phyloP scores from a whole-genome alignment of 2,113 vertebrate genomes.

The Mastomys natalensis region DNA sequence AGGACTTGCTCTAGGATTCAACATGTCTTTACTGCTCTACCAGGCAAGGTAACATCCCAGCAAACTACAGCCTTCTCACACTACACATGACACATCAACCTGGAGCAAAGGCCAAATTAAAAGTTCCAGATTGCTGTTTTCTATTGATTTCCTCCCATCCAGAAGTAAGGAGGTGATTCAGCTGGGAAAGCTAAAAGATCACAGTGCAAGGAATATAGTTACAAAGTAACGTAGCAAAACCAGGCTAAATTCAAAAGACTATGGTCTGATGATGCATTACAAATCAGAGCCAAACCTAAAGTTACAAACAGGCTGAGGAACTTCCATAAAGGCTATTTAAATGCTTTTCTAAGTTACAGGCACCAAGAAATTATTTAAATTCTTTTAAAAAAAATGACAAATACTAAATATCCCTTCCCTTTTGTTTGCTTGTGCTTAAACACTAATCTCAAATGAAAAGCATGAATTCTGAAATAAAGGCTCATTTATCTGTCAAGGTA shows the following conservation, averaged over 20 bases:
- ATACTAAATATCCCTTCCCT: background rate
- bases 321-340: background rate
- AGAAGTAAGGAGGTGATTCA: background rate
- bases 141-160: conserved; percentile 16
- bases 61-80: background rate
- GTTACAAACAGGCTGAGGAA: conserved; percentile 25
- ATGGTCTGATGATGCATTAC: background rate
- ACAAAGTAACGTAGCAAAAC: conserved; percentile 12
- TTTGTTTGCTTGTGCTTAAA: conserved; percentile 6
- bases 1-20: background rate
- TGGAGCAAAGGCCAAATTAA: background rate
- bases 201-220: background rate
- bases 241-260: conserved; percentile 38
- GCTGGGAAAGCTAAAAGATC: background rate
- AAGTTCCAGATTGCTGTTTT: conserved; percentile 2
- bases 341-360: conserved; percentile 23
- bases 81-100: conserved; percentile 10
- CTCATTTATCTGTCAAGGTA: background rate
- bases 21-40: background rate
- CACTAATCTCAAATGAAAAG: background rate
- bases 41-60: background rate
- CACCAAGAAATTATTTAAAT: conserved; percentile 13
- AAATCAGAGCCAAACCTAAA: conserved; percentile 24
- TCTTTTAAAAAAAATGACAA: conserved; percentile 35
- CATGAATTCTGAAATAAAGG: background rate